Evolutionary conservation across 1,140 invertebrate genomes (phyloP), one percentile per base, ranked within the genome.

Genomic region (Batillaria attramentaria): DNA sequence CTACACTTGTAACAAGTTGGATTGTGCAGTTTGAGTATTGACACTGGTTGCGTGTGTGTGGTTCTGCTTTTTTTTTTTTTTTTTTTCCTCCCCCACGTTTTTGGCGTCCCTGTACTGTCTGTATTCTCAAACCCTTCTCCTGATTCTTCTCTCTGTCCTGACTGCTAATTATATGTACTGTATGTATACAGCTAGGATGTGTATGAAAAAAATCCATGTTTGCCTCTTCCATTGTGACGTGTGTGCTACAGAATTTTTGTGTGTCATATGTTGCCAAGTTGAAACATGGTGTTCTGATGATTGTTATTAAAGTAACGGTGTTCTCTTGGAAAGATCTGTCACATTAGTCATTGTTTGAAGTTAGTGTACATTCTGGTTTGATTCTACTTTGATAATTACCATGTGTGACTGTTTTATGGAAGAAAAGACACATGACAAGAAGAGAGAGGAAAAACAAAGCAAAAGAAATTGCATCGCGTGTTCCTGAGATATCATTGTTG

Each of bases 401-500:
- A 28, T 60, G 57, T 13, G 8, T 28, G n/a, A n/a, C n/a, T n/a
- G n/a, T 60, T 60, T 20, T n/a, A 60, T n/a, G 24, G 24, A 60
- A 60, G 57, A 10, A 60, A 13, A 6, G 57, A 8, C 57, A 6
- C 24, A 28, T 60, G 24, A 28, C 57, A 10, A 24, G 31, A 60
- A 60, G 8, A 4, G 24, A 60, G 4, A 60, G 5, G 24, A 60
- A 60, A 60, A 28, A n/a, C 24, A n/a, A 60, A 60, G 20, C 57
- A 20, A 60, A 60, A 60, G 57, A n/a, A 13, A 60, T 60, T 60
- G 24, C 24, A n/a, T 60, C n/a, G n/a, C n/a, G n/a, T n/a, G n/a
- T n/a, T 60, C 24, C 31, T 24, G 31, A 60, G 24, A 60, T n/a
- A 60, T 60, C 57, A 60, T 60, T 60, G 57, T 60, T 60, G 57